Base-by-base conservation (phyloP, 1,140 invertebrate species). In the Nasonia giraulti region DNA sequence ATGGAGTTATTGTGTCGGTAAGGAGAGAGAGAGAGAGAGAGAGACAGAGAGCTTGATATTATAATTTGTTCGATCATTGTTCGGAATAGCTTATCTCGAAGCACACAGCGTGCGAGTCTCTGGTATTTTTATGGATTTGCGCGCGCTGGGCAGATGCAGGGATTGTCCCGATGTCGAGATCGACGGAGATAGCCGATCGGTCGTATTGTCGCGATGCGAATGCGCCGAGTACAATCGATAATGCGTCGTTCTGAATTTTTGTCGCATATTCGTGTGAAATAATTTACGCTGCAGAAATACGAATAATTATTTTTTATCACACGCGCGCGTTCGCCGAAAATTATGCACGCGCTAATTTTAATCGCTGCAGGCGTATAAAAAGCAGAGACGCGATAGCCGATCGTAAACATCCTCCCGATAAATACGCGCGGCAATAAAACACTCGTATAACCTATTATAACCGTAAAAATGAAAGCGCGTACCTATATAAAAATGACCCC, bases 41-140 rank as follows among this genome's bases (percentile, higher is more conserved):
- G 20, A 37, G 33, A 37, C 0, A 37, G 33, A 37, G 33, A 37
- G 20, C 2, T 55, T 79, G 31, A 79, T 80, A 80, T 50, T 69
- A 69, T 69, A 80, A 80, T 68, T 69, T 47, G 78, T 44, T 23
- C 1, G 33, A 27, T 71, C 66, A 71, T 71, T 80, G 79, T 80
- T 80, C 40, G 20, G 12, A 7, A 47, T 47, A 5, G 12, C 31
- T 80, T 80, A 80, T 80, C 77, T 80, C 31, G 23, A 33, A 31
- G 10, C 33, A 14, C 6, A 5, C 23, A 5, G 7, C 7, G 20
- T 17, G 17, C 55, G 55, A 62, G 55, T 62, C 17, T 2, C 17
- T 62, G 14, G 4, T 62, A 62, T 62, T 62, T 62, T 62, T 62
- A 62, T 1, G 6, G 17, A n/a, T 20, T n/a, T 17, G 5, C 33